Evolutionary conservation across 2,797 vertebrate genomes (phyloP), one percentile per base, ranked within the genome.

Genomic region (Phrynocephalus vlangalii): DNA sequence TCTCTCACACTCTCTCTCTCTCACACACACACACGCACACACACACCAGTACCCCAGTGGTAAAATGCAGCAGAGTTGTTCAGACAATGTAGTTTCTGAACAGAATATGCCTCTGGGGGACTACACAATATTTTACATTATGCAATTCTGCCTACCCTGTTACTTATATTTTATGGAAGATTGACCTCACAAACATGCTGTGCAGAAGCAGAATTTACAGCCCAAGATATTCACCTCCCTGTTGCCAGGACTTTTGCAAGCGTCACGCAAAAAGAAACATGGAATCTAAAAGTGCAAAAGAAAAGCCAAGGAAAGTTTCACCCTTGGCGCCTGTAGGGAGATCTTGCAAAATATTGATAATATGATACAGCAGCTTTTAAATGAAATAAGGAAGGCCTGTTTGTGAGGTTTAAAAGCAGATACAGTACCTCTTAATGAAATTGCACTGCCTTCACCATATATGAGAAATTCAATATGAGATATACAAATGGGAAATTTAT

Each of bases 341-440:
- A 1, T 60, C 22, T 71, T 24, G 13, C 18, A 86, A 86, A 16
- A 3, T 20, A 16, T 22, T 28, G 1, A 44, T 56, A 6, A 11
- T 48, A 79, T 71, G 48, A 24, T 38, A 44, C 38, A 44, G 38
- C 38, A 79, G n/a, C 9, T 80, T 72, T 71, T 72, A 73, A 71
- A 63, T 79, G 76, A 79, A 48, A 71, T 15, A 86, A 86, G 13
- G 22, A 70, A 86, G 28, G 50, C 22, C 52, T 81, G 22, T 76
- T 86, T 60, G 33, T 60, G 50, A 63, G 7, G 28, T 86, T 81
- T 52, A 86, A 33, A 30, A 6, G 15, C 48, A 73, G 63, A 80
- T 79, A 86, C 38, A 38, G 38, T 38, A 4, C 5, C 9, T 66
- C 5, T 85, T 20, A 44, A 10, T 38, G 50, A 60, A 84, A 24